Evolutionary conservation across 2,797 vertebrate genomes (phyloP), one percentile per base, ranked within the genome.

Genomic region (Chaetophractus vellerosus): DNA sequence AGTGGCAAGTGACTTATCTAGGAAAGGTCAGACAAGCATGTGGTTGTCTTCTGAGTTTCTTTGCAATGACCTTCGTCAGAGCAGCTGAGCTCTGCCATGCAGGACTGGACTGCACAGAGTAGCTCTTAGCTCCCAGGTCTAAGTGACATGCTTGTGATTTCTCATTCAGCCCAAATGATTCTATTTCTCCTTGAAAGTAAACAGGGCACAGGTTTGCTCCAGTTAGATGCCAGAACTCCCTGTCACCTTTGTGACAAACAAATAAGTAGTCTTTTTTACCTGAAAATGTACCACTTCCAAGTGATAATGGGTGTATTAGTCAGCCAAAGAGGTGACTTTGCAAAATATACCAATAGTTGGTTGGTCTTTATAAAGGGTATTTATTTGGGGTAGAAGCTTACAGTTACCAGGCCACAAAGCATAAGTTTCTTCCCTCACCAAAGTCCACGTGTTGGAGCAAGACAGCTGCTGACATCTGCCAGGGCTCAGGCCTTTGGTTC

Each of bases 71-170:
- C 18, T 10, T 23, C 1, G 18, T 4, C 36, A n/a, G 64, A n/a
- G 11, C 59, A 18, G 11, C n/a, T 33, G 38, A 68, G 3, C 18
- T 15, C 16, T 26, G 52, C 6, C 0, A 9, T 2, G 4, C 2
- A 6, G 8, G n/a, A 45, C 2, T 0, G 33, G 26, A 10, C 11
- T 2, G 0, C 1, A 33, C 9, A 0, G 21, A 1, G 23, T 4
- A 4, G 5, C 52, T 2, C 1, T 1, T 1, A 23, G 14, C 14
- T 82, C 61, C 28, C 38, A 9, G 1, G 24, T 82, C 28, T 16
- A 3, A 38, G 12, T 19, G n/a, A 7, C 5, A 52, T 38, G 10
- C n/a, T 24, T 45, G n/a, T 9, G 12, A n/a, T 55, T 79, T 3
- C 19, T 63, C 45, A 33, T 31, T 28, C 4, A 59, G 1, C 23